Base-by-base conservation (phyloP, 2,888 invertebrate genomes). In the Dysmachus trigonus region DNA sequence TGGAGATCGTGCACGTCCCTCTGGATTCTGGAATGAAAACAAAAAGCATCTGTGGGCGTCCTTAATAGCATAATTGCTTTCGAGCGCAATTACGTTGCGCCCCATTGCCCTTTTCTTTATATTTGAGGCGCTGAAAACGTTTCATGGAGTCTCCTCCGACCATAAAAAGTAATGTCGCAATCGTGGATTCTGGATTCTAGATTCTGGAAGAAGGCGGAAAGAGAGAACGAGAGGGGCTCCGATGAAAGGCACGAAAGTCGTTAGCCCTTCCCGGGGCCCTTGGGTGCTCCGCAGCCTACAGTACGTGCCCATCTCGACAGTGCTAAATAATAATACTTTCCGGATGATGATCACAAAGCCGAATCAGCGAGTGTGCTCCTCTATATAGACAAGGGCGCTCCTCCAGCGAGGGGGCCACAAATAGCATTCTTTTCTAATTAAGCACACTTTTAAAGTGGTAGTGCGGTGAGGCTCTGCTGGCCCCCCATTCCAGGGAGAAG, bases 351-450 rank as follows among this genome's bases (percentile, higher is more conserved):
- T 79, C 51, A 79, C 79, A 51, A 22, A 76, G 27, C n/a, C 18
- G 47, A 30, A 77, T 77, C 77, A 74, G 27, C 77, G n/a, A 41
- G 38, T 18, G 41, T 27, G 41, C 22, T 22, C 77, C 47, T 79
- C 51, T 8, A 41, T 8, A 41, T 22, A 53, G 79, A 79, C 22
- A 51, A 79, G 79, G 31, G 31, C 31, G 15, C 27, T 62, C 51
- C 27, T 62, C 51, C 79, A 51, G 18, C 51, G 35, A 79, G 51
- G 51, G 79, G 31, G 51, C 47, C 47, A n/a, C 79, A 79, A 79
- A 79, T 79, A 79, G 79, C 79, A 79, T 79, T 79, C 47, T 79
- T 79, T 79, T 31, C 79, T 79, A 79, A 79, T 79, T 79, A 79
- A 79, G 51, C 41, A 31, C 79, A 79, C 79, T 79, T 47, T 76